Evolutionary conservation across 1,140 invertebrate species (phyloP).

Genomic region (Holotrichia oblita): DNA sequence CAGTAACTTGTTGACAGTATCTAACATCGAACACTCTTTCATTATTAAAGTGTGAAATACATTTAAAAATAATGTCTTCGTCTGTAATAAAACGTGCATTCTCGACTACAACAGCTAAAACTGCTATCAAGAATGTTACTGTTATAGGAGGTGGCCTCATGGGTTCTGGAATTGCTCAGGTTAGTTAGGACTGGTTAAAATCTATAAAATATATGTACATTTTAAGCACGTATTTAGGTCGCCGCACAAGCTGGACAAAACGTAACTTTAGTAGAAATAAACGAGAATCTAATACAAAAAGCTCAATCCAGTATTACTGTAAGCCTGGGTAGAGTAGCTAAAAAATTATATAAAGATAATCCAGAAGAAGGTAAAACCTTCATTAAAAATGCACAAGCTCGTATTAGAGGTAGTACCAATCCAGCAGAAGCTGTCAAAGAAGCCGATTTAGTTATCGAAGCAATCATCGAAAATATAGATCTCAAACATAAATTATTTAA

Average conservation of each 20-base stretch:
- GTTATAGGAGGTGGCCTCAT: constrained; percentile 89
- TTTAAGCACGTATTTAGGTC: constrained; percentile 65
- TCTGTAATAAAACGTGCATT: constrained; percentile 59
- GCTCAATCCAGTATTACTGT: constrained; percentile 72
- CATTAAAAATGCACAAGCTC: constrained; percentile 68
- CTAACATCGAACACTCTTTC: background rate
- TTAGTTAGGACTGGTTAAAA: constrained; percentile 56
- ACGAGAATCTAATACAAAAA: constrained; percentile 74
- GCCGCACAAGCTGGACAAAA: constrained; percentile 80
- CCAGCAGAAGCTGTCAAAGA: constrained; percentile 68
- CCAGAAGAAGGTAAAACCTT: constrained; percentile 73
- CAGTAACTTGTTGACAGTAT: background rate
- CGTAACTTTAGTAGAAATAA: constrained; percentile 80
- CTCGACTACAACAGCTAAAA: constrained; percentile 55
- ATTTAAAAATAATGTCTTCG: constrained; percentile 19
- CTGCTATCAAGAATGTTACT: constrained; percentile 79
- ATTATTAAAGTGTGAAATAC: background rate
- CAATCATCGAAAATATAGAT: constrained; percentile 86
- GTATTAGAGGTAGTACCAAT: constrained; percentile 71
- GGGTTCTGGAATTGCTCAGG: constrained; percentile 90
- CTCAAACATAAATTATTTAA: constrained; percentile 83
- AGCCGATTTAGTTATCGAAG: constrained; percentile 85
- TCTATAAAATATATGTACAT: background rate
- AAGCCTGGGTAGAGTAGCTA: constrained; percentile 78
- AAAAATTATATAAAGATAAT: constrained; percentile 81